phyloP scores from a whole-genome alignment of 2,113 vertebrate genomes.

The Suricata suricatta region DNA sequence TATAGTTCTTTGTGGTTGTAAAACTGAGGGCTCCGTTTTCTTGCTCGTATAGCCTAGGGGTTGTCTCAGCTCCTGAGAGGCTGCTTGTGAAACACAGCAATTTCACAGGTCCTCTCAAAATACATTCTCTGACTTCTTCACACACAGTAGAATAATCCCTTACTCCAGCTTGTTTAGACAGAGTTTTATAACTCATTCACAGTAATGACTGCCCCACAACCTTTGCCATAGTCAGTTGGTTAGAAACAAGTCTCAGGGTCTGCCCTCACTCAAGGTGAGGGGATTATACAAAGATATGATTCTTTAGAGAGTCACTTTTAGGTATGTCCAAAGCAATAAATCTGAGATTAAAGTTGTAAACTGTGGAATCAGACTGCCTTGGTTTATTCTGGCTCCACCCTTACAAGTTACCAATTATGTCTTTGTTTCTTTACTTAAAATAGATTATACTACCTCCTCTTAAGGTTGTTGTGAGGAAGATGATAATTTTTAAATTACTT shows the following conservation, averaged over 20 bases:
- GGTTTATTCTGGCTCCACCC: background rate
- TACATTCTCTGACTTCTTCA: background rate
- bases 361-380: background rate
- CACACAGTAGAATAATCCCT: background rate
- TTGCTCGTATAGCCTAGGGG: background rate
- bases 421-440: slow-evolving; percentile 2
- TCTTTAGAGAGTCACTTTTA: background rate
- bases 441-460: background rate
- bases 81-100: background rate
- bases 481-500: background rate
- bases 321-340: background rate
- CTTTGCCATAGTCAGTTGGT: background rate
- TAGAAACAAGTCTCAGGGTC: background rate
- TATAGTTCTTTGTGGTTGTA: background rate
- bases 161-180: background rate
- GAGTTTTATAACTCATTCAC: background rate
- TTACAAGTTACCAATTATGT: background rate
- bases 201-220: background rate
- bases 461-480: background rate
- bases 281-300: background rate
- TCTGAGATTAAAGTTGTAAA: background rate
- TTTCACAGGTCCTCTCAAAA: background rate
- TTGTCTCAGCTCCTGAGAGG: background rate
- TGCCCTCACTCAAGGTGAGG: background rate
- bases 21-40: background rate